Conservation (phyloP, 2,797 vertebrate species). For the Lophius americanus region DNA sequence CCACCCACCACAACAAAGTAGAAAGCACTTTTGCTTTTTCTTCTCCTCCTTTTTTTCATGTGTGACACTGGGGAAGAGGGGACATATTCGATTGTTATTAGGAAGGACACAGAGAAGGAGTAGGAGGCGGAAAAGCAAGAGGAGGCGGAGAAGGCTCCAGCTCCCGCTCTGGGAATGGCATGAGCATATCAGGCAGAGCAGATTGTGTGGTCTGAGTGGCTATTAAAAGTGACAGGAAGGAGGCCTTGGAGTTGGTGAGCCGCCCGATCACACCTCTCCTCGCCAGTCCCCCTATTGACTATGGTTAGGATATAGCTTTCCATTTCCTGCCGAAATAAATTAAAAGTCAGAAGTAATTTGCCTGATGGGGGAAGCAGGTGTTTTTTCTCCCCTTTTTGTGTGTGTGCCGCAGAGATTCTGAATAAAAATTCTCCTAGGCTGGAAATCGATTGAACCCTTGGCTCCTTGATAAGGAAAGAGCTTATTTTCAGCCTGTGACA, state of each 20-base stretch:
- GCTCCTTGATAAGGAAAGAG: conserved; percentile 87
- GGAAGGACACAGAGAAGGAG: conserved; percentile 76
- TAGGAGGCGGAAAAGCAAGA: conserved; percentile 57
- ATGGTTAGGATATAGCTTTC: conserved; percentile 96
- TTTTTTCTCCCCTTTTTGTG: conserved; percentile 73
- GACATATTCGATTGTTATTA: conserved; percentile 89
- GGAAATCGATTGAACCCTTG: conserved; percentile 95
- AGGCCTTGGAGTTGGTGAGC: conserved; percentile 87
- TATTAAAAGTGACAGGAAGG: conserved; percentile 96
- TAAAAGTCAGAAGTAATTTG: conserved; percentile 99
- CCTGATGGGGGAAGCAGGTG: conserved; percentile 94
- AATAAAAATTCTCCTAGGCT: conserved; percentile 83
- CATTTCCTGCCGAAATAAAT: conserved; percentile 99
- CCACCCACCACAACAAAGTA: conserved; percentile 27
- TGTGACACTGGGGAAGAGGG: conserved; percentile 51
- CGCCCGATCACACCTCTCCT: conserved; percentile 92
- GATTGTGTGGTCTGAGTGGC: conserved; percentile 92
- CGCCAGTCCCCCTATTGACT: conserved; percentile 92
- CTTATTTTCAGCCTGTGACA: conserved; percentile 97
- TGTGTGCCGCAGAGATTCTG: conserved; percentile 78
- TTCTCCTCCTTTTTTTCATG: conserved; percentile 46
- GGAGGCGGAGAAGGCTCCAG: conserved; percentile 57
- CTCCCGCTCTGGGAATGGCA: conserved; percentile 82
- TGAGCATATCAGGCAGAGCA: conserved; percentile 87
- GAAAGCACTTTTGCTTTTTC: conserved; percentile 50